Evolutionary conservation across 2,888 invertebrate genomes (phyloP).

Genomic region (Stegophylla sp.): DNA sequence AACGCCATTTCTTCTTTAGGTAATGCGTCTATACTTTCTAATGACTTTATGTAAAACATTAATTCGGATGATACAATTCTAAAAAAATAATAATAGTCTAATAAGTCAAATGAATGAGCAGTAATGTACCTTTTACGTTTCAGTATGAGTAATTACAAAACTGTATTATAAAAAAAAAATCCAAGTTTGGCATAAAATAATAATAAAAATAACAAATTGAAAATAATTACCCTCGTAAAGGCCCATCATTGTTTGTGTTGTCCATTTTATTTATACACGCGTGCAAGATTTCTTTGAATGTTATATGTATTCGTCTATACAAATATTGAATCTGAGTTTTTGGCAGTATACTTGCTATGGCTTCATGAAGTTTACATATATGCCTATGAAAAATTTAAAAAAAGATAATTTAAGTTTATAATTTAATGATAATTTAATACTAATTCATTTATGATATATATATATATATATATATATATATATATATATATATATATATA

Average conservation of each 20-base stretch:
- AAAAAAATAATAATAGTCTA: conserved; percentile 51
- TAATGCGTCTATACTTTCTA: conserved; percentile 80
- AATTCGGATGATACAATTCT: conserved; percentile 87
- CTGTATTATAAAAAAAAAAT: too few species aligned
- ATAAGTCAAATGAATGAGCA: neutral
- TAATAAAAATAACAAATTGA: conserved; percentile 40
- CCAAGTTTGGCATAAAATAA: neutral
- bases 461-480: too few species aligned
- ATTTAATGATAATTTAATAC: neutral
- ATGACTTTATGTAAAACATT: conserved; percentile 87
- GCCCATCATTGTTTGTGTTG: conserved; percentile 93
- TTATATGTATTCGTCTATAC: conserved; percentile 80
- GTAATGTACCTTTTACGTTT: too few species aligned
- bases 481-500: too few species aligned
- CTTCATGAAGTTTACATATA: conserved; percentile 89
- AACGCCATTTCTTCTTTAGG: conserved; percentile 77
- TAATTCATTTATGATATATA: neutral
- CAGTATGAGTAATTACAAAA: too few species aligned
- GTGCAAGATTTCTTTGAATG: conserved; percentile 85
- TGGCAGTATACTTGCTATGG: conserved; percentile 84
- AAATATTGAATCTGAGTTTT: conserved; percentile 68
- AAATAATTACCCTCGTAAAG: conserved; percentile 79
- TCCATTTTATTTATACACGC: conserved; percentile 85
- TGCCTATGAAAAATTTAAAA: conserved; percentile 66
- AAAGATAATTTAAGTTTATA: neutral